A percentile compares a stretch with the other conserved stretches of the same genome.
These are phyloP conservation scores for Drosophila sordidula DNA, from an alignment of 2,888 invertebrate genomes.

Conservation along the genomic window DNA sequence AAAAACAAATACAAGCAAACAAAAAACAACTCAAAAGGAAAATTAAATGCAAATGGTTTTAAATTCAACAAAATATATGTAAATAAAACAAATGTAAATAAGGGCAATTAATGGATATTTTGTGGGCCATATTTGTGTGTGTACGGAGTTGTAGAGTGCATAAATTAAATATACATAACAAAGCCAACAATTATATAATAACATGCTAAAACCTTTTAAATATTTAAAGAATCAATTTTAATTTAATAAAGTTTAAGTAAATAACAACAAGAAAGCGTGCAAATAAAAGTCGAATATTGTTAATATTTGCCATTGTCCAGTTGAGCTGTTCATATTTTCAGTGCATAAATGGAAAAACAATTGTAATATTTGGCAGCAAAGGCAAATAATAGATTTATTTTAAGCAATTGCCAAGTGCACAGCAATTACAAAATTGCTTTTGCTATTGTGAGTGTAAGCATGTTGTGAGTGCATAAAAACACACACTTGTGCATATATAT, in stretches of 20 bases:
- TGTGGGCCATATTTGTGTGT: slow-evolving; percentile 1
- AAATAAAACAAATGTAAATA: slow-evolving; percentile 26
- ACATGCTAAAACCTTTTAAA: neutral
- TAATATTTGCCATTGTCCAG: slow-evolving; percentile 9
- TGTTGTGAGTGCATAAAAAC: slow-evolving; percentile 21
- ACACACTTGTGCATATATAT: slow-evolving; percentile 3
- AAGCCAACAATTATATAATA: slow-evolving; percentile 3
- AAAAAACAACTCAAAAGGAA: slow-evolving; percentile 10
- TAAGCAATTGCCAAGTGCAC: slow-evolving; percentile 9
- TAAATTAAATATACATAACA: slow-evolving; percentile 21
- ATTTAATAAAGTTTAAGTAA: slow-evolving; percentile 22
- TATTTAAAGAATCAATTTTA: neutral
- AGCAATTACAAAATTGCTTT: slow-evolving; percentile 50
- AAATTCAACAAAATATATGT: slow-evolving; percentile 22
- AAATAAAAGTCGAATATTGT: slow-evolving; percentile 17
- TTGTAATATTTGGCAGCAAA: slow-evolving; percentile 5
- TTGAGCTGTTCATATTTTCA: slow-evolving; percentile 4
- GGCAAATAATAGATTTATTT: slow-evolving; percentile 9
- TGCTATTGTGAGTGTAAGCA: neutral
- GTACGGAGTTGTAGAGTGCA: slow-evolving; percentile 15
- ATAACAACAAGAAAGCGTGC: slow-evolving; percentile 5
- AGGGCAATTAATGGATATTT: slow-evolving; percentile 35
- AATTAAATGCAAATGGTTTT: slow-evolving; percentile 6
- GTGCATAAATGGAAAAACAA: slow-evolving; percentile 12
- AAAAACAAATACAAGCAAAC: too few relatives aligned